A percentile compares a stretch with the other conserved stretches of the same genome.
Evolutionary conservation across 2,113 vertebrate species (phyloP).

Genomic region (Ptyas mucosa): DNA sequence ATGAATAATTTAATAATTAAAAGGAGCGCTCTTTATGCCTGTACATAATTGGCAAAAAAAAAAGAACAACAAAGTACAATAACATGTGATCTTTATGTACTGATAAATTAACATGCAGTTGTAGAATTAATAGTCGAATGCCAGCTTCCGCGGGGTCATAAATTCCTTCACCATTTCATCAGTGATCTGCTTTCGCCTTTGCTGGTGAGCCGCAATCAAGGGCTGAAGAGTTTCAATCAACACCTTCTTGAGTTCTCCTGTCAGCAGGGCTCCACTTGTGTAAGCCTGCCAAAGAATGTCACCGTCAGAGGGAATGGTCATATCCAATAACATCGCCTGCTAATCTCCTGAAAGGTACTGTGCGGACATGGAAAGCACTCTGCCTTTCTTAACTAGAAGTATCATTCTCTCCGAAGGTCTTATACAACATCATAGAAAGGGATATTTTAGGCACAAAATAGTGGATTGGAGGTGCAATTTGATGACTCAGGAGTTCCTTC

Average conservation of each 20-base stretch:
- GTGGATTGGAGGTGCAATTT: neutral
- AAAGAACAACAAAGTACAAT: slow-evolving; percentile 24
- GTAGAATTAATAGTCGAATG: slow-evolving; percentile 76
- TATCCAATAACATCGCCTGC: neutral
- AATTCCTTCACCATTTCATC: slow-evolving; percentile 84
- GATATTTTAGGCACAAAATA: neutral
- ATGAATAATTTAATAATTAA: slow-evolving; percentile 15
- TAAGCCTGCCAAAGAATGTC: slow-evolving; percentile 80
- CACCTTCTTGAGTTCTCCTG: slow-evolving; percentile 91
- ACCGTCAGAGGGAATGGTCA: neutral
- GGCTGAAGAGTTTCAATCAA: slow-evolving; percentile 92
- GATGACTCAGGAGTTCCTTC: neutral
- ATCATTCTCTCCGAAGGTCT: too few relatives aligned
- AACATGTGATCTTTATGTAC: slow-evolving; percentile 19
- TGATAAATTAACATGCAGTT: neutral
- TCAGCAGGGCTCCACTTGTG: slow-evolving; percentile 85
- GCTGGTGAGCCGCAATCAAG: slow-evolving; percentile 86
- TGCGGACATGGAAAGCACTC: neutral
- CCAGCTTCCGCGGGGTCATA: slow-evolving; percentile 88
- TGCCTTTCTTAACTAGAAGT: neutral
- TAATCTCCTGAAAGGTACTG: neutral
- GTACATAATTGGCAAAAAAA: slow-evolving; percentile 33
- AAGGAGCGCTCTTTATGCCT: slow-evolving; percentile 9
- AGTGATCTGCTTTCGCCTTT: slow-evolving; percentile 85
- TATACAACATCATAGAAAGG: neutral